Evolutionary conservation across 2,888 invertebrate species (phyloP), one percentile per base, ranked within the genome.

Genomic region (Bellardia pandia): DNA sequence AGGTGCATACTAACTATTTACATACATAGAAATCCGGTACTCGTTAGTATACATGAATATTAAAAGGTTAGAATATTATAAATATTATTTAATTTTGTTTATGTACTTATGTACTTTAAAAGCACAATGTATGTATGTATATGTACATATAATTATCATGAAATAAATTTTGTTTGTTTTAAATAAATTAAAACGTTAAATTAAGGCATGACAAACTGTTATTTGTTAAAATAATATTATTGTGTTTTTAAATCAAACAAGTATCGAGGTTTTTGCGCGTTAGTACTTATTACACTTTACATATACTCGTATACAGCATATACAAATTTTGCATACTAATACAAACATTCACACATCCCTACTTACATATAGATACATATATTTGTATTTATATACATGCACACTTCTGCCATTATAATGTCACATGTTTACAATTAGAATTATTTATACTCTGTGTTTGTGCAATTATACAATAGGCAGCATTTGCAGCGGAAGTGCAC

Each of bases 121-220:
- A 37, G 14, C 6, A 60, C 37, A 45, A 33, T 51, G 51, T 33
- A 77, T 40, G 1, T 23, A 23, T 23, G 23, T 23, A 23, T 23
- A 23, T 23, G 23, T 23, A 23, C 23, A 23, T 23, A 42, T 60
- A 23, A 53, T 72, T 16, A 45, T 80, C 42, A 40, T 80, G 64
- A 80, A 45, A 71, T 71, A 64, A 53, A 72, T 69, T 58, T 58
- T 58, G n/a, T 58, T 66, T 66, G 8, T 6, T 30, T 66, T 64
- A 62, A 16, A 30, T 9, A 53, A 60, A 71, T 53, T 48, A 51
- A 14, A 2, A 11, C 23, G 51, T 64, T 56, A 23, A 30, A 64
- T 33, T 33, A 30, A 33, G 45, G 13, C 7, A 53, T 64, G 16
- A 53, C n/a, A 45, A 30, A 51, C 14, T 58, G 5, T 0, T 45